Percentiles rank a stretch among this genome's conserved stretches.
Evolutionary conservation across 2,113 vertebrate species (phyloP).

Genomic region (Calidris pugnax): DNA sequence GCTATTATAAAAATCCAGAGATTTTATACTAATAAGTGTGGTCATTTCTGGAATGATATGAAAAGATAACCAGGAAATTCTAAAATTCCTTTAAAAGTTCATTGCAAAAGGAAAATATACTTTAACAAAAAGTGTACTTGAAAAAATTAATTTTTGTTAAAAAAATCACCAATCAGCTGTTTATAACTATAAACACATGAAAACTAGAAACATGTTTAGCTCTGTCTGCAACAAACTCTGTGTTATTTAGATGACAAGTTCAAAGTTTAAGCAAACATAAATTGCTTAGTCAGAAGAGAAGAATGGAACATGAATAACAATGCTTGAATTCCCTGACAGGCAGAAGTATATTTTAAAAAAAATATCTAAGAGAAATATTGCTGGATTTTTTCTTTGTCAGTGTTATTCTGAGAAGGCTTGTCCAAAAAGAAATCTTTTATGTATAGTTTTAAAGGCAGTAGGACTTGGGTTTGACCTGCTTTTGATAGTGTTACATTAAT

Average conservation of each 20-base stretch:
- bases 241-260: constrained; percentile 7
- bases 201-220: not conserved
- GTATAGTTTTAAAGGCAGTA: not conserved
- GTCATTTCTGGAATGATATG: not conserved
- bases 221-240: not conserved
- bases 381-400: not conserved
- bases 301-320: not conserved
- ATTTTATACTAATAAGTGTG: not conserved
- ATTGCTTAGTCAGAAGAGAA: constrained; percentile 25
- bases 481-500: not conserved
- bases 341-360: not conserved
- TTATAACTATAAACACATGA: not conserved
- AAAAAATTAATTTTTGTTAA: not conserved
- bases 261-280: not conserved
- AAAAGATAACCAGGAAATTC: not conserved
- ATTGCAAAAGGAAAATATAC: not conserved
- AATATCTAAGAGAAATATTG: not conserved
- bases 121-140: not conserved
- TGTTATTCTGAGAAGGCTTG: not conserved
- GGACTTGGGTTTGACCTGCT: not conserved
- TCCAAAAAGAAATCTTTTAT: not conserved
- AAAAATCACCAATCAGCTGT: not conserved
- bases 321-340: not conserved
- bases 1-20: not conserved
- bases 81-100: not conserved